A percentile compares a stretch with the other conserved stretches of the same genome.
These are phyloP conservation scores for Cichladusa arquata DNA, from an alignment of 2,113 vertebrate genomes.

Conservation along the genomic window DNA sequence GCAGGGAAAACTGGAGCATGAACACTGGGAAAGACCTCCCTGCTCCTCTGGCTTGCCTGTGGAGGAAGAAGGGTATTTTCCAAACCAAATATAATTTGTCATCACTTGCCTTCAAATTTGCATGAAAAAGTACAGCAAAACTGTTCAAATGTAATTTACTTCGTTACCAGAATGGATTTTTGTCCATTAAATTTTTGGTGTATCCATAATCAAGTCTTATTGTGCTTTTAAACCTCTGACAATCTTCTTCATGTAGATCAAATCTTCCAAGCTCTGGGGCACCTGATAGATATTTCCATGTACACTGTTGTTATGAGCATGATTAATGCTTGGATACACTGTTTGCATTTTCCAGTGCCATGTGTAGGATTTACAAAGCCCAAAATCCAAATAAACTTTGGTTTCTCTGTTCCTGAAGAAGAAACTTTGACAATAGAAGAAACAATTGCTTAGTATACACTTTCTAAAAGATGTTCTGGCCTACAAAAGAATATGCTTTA, in stretches of 20 bases:
- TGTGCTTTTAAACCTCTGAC: background rate
- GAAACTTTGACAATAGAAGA: constrained; percentile 53
- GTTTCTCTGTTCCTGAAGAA: background rate
- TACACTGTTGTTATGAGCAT: background rate
- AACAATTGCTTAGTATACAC: constrained; percentile 48
- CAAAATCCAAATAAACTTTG: constrained; percentile 42
- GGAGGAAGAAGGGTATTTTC: background rate
- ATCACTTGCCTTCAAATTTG: fast-evolving
- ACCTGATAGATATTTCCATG: background rate
- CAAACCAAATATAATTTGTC: background rate
- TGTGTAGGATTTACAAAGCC: constrained; percentile 31
- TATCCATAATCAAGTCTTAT: background rate
- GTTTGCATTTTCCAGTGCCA: constrained; percentile 31
- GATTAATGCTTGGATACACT: constrained; percentile 11
- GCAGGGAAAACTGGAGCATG: fast-evolving
- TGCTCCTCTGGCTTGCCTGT: background rate
- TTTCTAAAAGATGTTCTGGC: constrained; percentile 38
- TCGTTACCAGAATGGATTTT: background rate
- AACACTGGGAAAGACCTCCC: background rate
- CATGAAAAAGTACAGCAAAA: background rate
- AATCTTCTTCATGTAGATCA: background rate
- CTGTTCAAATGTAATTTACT: background rate
- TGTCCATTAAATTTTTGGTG: background rate
- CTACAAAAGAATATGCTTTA: background rate
- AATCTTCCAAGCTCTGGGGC: background rate